Base-by-base conservation (phyloP, 2,888 invertebrate species). In the Plebejus anna region DNA sequence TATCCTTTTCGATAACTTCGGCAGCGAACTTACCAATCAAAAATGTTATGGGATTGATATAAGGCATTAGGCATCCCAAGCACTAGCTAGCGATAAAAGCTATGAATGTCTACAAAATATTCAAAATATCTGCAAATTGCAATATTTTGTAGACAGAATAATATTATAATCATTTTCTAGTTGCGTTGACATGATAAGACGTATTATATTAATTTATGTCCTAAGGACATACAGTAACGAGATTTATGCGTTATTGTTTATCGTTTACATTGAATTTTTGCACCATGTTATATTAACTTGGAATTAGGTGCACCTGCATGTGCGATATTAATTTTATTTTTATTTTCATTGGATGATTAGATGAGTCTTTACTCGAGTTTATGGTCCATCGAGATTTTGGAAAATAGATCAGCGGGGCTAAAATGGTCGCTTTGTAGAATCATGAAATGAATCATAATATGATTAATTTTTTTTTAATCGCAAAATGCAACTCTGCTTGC, bases 171-270 rank as follows among this genome's bases (percentile, higher is more conserved):
- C 28, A 66, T 66, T 32, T 59, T 32, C 9, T 13, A 66, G 13
- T 32, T 66, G 61, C 32, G 28, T 32, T 32, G 32, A 66, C 61
- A 13, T 28, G 61, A 28, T 32, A 61, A 22, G 22, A 22, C 22
- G 22, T 22, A 22, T 22, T 22, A 22, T 11, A 66, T 9, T 51
- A 51, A 13, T 61, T 11, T 66, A 32, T 32, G 13, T 32, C 61
- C 61, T 66, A 66, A 66, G 61, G 59, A 66, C 61, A 66, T 66
- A 66, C 61, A 66, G 32, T 22, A 22, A 66, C 61, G 32, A 66
- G 61, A 66, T 28, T 66, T 66, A 66, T 66, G 28, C 61, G n/a
- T 66, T 66, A 32, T 66, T 66, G 61, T 61, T 28, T 61, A 22
- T 22, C 61, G 28, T 61, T 61, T 61, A 61, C 61, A 61, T 61